These are phyloP conservation scores for Lepus europaeus DNA, from an alignment of 2,113 vertebrate genomes.

Conservation along the genomic window DNA sequence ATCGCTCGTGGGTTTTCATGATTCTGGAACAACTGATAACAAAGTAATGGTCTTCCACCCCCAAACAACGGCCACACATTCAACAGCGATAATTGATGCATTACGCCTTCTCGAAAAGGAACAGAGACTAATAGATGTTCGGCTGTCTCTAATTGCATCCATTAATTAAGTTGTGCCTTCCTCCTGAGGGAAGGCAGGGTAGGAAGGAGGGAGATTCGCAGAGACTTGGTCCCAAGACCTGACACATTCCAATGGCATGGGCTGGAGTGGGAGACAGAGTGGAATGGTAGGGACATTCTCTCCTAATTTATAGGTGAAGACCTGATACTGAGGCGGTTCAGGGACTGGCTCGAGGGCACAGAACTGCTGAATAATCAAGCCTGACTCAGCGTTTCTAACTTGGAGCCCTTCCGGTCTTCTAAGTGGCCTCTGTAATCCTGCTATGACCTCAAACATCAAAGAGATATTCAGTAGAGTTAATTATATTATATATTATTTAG, in stretches of 20 bases:
- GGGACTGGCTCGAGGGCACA: not conserved
- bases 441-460: constrained; percentile 22
- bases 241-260: not conserved
- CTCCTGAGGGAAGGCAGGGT: not conserved
- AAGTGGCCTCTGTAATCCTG: not conserved
- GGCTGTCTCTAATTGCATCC: constrained; percentile 33
- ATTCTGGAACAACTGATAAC: constrained; percentile 27
- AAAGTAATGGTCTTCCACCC: constrained; percentile 20
- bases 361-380: constrained; percentile 14
- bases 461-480: not conserved
- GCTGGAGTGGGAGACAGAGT: not conserved
- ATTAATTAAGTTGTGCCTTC: constrained; percentile 30
- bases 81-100: not conserved
- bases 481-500: constrained; percentile 10
- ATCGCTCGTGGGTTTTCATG: not conserved
- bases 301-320: not conserved
- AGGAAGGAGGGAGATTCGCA: not conserved
- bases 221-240: not conserved
- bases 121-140: not conserved
- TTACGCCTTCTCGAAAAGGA: constrained; percentile 5
- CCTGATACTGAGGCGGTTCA: not conserved
- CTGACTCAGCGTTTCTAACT: not conserved
- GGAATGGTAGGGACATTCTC: not conserved
- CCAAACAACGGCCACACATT: not conserved
- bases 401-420: not conserved